Conservation (phyloP, 2,113 vertebrate genomes). For the Puntigrus tetrazona region DNA sequence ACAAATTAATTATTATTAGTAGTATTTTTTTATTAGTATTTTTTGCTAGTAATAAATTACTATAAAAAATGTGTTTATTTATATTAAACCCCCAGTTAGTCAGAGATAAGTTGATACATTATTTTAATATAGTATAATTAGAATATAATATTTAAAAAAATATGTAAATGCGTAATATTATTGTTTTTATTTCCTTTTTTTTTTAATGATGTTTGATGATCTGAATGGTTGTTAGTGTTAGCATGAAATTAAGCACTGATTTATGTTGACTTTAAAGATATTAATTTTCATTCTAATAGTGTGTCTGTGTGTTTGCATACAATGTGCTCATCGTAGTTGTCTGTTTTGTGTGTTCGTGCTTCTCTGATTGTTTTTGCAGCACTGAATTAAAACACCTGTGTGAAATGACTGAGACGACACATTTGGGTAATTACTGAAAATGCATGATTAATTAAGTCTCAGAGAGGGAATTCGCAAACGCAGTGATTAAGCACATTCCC, state of each 20-base stretch:
- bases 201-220: neutral
- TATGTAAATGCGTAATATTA: too few relatives aligned
- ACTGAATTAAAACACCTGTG: slow-evolving; percentile 4
- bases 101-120: too few relatives aligned
- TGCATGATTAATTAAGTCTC: slow-evolving; percentile 41
- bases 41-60: neutral
- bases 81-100: neutral
- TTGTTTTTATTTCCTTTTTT: neutral
- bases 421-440: slow-evolving; percentile 42
- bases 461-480: neutral
- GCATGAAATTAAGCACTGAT: neutral
- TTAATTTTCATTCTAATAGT: neutral
- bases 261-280: neutral
- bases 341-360: neutral
- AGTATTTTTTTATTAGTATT: too few relatives aligned
- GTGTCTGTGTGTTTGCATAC: neutral
- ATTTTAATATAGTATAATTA: too few relatives aligned
- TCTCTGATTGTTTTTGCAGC: neutral
- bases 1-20: too few relatives aligned
- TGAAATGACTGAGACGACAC: slow-evolving; percentile 24
- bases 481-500: slow-evolving; percentile 40
- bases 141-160: too few relatives aligned
- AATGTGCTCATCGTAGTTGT: neutral
- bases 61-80: neutral
- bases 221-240: neutral